These are phyloP conservation scores for Theodoxus fluviatilis DNA, from an alignment of 2,888 invertebrate genomes.

Conservation along the genomic window DNA sequence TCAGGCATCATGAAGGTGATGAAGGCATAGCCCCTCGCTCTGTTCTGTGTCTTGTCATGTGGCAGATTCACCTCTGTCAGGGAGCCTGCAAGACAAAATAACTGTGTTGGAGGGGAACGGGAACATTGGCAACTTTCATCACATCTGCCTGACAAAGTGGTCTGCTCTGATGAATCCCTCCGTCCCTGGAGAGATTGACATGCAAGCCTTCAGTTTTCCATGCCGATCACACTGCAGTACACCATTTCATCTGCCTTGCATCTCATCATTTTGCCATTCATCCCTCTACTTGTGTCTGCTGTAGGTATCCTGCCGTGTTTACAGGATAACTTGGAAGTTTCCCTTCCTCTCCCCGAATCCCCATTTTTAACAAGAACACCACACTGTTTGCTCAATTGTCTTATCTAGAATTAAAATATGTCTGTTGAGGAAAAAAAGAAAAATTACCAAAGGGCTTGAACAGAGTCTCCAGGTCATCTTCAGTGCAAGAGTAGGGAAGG, in stretches of 20 bases:
- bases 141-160: background rate
- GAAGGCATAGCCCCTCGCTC: slow-evolving; percentile 90
- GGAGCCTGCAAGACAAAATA: slow-evolving; percentile 71
- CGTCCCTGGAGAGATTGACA: background rate
- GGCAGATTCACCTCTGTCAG: slow-evolving; percentile 88
- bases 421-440: background rate
- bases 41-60: slow-evolving; percentile 81
- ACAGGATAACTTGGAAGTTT: too few species aligned
- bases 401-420: too few species aligned
- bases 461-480: slow-evolving; percentile 81
- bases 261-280: too few species aligned
- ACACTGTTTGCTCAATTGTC: too few species aligned
- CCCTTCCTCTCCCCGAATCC: too few species aligned
- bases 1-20: slow-evolving; percentile 94
- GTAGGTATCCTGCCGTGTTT: too few species aligned
- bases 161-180: background rate
- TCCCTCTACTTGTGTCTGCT: too few species aligned
- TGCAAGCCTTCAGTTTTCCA: too few species aligned
- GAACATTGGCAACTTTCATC: background rate
- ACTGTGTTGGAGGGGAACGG: background rate
- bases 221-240: too few species aligned
- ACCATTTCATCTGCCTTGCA: too few species aligned
- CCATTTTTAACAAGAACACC: too few species aligned
- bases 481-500: slow-evolving; percentile 83
- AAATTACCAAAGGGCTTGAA: slow-evolving; percentile 83